Base-by-base conservation (phyloP, 2,113 vertebrate genomes). In the Muntiacus reevesi region DNA sequence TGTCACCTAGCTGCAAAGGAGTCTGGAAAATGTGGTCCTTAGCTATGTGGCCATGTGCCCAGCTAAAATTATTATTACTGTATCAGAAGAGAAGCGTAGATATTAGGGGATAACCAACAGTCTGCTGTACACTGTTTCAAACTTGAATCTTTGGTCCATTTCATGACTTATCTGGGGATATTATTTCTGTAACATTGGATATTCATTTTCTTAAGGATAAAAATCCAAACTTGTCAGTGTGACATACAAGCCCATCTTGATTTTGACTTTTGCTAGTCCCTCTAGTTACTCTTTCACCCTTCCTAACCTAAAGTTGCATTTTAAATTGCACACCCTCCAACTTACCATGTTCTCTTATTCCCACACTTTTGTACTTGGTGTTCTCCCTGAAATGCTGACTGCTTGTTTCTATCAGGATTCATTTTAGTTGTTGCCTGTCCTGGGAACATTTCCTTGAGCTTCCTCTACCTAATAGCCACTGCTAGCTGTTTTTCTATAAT, bases 311-410 rank as follows among this genome's bases (percentile, higher is more conserved):
- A 52, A 74, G 28, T 90, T 52, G 19, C 10, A 40, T 21, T 96
- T n/a, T 67, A 74, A 59, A 6, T 85, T 91, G 45, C 2, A 8
- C 6, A 74, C 89, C 60, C 1, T 2, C 47, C 81, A 89, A 76
- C 28, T 84, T 43, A 2, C 33, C 4, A 3, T 62, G 54, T 13
- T 94, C n/a, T 78, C 60, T 95, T 91, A 85, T 13, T 57, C 57
- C 87, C 79, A 86, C 10, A 12, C 30, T 50, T 86, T 85, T 85
- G 23, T 23, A 81, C 21, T 57, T 92, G 52, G 7, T 90, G 12
- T 59, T 91, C 4, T 91, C 36, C n/a, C 82, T 93, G 47, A 87
- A 95, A 88, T 96, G 47, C 92, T 88, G 57, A 82, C 6, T 91
- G 28, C 71, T 79, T 67, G 23, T 84, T 96, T 94, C 76, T 47